These are phyloP conservation scores for Kryptolebias ocellatus DNA, from an alignment of 2,797 vertebrate genomes.

Conservation along the genomic window DNA sequence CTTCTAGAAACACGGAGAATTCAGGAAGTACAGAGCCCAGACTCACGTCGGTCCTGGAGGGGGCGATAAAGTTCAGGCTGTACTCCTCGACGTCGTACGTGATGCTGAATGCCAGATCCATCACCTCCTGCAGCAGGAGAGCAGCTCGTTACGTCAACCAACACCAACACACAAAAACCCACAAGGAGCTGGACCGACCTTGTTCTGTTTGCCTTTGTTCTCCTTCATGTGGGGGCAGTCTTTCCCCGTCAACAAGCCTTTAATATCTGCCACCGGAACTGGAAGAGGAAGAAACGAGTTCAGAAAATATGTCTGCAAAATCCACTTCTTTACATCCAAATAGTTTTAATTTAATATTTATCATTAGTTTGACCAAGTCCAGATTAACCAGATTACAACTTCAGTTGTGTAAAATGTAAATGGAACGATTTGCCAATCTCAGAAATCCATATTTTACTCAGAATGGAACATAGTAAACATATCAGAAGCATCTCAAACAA, in stretches of 20 bases:
- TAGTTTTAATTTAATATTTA: no score
- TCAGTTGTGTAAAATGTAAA: no score
- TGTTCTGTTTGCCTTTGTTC: slow-evolving; percentile 94
- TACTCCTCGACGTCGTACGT: slow-evolving; percentile 90
- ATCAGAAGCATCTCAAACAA: no score
- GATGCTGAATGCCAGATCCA: slow-evolving; percentile 93
- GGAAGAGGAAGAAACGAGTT: background rate
- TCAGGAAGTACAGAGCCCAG: background rate
- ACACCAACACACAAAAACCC: background rate
- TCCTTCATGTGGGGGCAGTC: slow-evolving; percentile 96
- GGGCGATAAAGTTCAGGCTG: slow-evolving; percentile 93
- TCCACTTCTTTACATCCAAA: no score
- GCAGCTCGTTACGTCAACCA: background rate
- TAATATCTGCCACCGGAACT: slow-evolving; percentile 95
- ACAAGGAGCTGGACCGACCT: slow-evolving; percentile 78
- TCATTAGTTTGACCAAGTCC: no score
- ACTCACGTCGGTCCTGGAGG: slow-evolving; percentile 92
- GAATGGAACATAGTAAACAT: no score
- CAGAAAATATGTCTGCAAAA: background rate
- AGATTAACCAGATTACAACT: no score
- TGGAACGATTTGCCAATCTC: no score
- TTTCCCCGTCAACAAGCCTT: slow-evolving; percentile 89
- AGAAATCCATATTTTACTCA: no score
- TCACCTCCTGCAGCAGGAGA: slow-evolving; percentile 83
- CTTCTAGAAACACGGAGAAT: background rate